Evolutionary conservation across 2,797 vertebrate species (phyloP), one percentile per base, ranked within the genome.

Genomic region (Sebastolobus alascanus): DNA sequence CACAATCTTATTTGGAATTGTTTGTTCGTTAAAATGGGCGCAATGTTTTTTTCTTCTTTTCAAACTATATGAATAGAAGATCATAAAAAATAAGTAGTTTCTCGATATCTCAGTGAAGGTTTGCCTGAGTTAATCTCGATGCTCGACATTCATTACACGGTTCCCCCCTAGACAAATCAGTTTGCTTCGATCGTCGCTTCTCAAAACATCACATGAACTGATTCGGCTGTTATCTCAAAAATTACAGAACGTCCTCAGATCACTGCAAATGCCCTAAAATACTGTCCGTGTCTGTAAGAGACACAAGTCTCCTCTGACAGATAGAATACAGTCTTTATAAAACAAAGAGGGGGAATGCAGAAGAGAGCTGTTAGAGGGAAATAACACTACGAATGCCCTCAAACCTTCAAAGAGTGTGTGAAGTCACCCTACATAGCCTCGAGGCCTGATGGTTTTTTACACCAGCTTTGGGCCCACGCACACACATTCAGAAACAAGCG

Each of bases 121-220:
- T 91, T 61, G 92, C 93, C 94, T 94, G 95, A 95, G 93, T 92
- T 91, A 76, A 85, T 87, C 88, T 93, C 43, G 89, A 92, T 73
- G 84, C 76, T 89, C 27, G 4, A 84, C 90, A 86, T 90, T 93
- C 89, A 77, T 73, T 20, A 60, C 65, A 74, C 71, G 66, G 65
- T 77, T 77, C 68, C 73, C 65, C 27, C 12, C 65, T 1, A n/a
- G 50, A 73, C 50, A 35, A 72, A 81, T 80, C 77, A 31, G 64
- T 50, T 84, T 11, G 59, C 66, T 72, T 63, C 52, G 12, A 71
- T 68, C 35, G 25, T 27, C 11, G 61, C 75, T 69, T 75, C 75
- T 61, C 56, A 59, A 77, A 59, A 18, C 50, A 84, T 79, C 78
- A 75, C 69, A 9, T 80, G 78, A 83, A 82, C 80, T 68, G 54